These are phyloP conservation scores for Phalacrocorax brasilianus DNA, from an alignment of 2,113 vertebrate species.

Conservation along the genomic window DNA sequence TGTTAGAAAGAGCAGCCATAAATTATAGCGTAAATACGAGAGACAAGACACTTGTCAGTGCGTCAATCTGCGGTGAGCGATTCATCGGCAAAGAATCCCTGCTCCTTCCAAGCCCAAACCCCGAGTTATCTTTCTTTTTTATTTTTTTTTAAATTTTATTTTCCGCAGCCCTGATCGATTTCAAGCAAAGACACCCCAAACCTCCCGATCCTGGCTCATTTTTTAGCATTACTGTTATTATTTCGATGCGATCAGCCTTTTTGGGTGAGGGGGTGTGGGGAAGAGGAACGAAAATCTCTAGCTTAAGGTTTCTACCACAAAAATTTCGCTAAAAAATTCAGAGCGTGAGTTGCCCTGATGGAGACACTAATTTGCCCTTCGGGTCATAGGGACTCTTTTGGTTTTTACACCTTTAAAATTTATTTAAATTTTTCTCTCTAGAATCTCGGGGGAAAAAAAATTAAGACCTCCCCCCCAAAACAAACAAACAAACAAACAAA, in stretches of 20 bases:
- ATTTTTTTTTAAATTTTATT: no score
- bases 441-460: background rate
- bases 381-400: background rate
- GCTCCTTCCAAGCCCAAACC: slow-evolving; percentile 41
- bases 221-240: background rate
- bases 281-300: background rate
- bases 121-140: background rate
- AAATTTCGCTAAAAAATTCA: background rate
- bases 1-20: slow-evolving; percentile 30
- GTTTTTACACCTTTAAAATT: background rate
- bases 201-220: background rate
- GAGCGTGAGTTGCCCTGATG: background rate
- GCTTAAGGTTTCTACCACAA: background rate
- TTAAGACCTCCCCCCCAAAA: no score
- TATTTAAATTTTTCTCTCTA: background rate
- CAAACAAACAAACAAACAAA: background rate
- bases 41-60: slow-evolving; percentile 23
- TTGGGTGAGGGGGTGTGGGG: background rate
- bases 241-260: background rate
- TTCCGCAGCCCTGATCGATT: background rate
- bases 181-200: background rate
- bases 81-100: slow-evolving; percentile 39
- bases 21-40: slow-evolving; percentile 57
- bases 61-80: slow-evolving; percentile 36
- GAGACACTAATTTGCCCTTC: background rate